Evolutionary conservation across 2,113 vertebrate genomes (phyloP), one percentile per base, ranked within the genome.

Genomic region (Phocoena sinus): DNA sequence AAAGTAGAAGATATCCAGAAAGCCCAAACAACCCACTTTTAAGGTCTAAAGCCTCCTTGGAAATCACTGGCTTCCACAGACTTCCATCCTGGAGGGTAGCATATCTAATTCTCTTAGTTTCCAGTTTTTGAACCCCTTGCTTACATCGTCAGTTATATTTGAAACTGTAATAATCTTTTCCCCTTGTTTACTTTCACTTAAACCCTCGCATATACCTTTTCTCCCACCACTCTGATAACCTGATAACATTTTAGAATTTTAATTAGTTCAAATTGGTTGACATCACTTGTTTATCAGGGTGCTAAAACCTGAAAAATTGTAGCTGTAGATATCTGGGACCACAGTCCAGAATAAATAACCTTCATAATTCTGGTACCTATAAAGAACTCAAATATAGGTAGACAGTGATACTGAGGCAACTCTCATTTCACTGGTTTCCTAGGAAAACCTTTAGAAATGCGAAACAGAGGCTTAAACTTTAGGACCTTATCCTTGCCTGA

Each of bases 401-500:
- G 79, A 79, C 20, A 20, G 58, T 58, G 38, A 56, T 82, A 23
- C 56, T 89, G 65, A 44, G 13, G 65, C 80, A 58, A n/a, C 11
- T 13, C 26, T 3, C 13, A 12, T 41, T 15, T 71, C 10, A 53
- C 38, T 93, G 26, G 25, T 74, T 82, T 96, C 70, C 76, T 95
- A 84, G 84, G 44, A 84, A 90, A 76, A 28, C 38, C 18, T 73
- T 94, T 85, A 91, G 77, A 95, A 85, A 86, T 95, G 23, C 70
- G 36, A 58, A 44, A 74, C 76, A 85, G 38, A 89, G 58, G 2
- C 33, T 92, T 94, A 67, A 77, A 80, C 4, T 23, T 94, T 25
- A 81, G 70, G 18, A 91, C 18, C 2, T 96, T 76, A 50, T 62
- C 25, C 81, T 91, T 89, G 33, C 33, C 8, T 65, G 21, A 58